These are phyloP conservation scores for Caenorhabditis panamensis DNA, from an alignment of 2,888 invertebrate species.

Conservation along the genomic window DNA sequence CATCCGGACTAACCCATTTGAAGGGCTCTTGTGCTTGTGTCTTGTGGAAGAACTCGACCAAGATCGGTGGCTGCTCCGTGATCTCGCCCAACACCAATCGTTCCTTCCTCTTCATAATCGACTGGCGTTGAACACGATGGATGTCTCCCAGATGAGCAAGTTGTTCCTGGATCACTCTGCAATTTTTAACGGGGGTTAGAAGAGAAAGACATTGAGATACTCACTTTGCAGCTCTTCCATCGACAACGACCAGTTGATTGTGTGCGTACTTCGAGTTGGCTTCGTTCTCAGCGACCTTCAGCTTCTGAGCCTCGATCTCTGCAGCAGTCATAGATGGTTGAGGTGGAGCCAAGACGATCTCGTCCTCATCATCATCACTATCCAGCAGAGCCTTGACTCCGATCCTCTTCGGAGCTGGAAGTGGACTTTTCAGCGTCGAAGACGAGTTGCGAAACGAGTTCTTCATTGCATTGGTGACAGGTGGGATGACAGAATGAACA, in stretches of 20 bases:
- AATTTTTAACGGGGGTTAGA: neutral
- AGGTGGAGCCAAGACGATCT: conserved; percentile 19
- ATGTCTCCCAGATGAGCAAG: conserved; percentile 47
- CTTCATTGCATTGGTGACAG: neutral
- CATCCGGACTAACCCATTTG: conserved; percentile 47
- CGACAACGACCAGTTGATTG: conserved; percentile 62
- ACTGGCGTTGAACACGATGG: conserved; percentile 43
- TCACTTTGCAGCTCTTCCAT: conserved; percentile 66
- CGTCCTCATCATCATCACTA: conserved; percentile 33
- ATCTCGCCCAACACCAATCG: conserved; percentile 36
- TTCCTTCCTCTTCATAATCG: conserved; percentile 41
- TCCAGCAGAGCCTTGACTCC: neutral
- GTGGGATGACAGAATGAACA: neutral
- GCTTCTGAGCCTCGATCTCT: conserved; percentile 15
- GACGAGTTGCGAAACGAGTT: conserved; percentile 25
- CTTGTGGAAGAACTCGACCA: conserved; percentile 61
- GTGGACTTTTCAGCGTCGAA: conserved; percentile 16
- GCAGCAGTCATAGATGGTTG: neutral
- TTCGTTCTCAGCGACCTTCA: conserved; percentile 50
- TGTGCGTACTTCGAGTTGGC: conserved; percentile 58
- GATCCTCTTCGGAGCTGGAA: conserved; percentile 10
- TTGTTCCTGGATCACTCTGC: conserved; percentile 54
- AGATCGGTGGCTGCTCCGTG: conserved; percentile 16
- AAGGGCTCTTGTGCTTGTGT: conserved; percentile 39
- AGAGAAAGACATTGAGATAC: conserved; percentile 10